Evolutionary conservation across 2,888 invertebrate species (phyloP).

Genomic region (Coremacera marginata): DNA sequence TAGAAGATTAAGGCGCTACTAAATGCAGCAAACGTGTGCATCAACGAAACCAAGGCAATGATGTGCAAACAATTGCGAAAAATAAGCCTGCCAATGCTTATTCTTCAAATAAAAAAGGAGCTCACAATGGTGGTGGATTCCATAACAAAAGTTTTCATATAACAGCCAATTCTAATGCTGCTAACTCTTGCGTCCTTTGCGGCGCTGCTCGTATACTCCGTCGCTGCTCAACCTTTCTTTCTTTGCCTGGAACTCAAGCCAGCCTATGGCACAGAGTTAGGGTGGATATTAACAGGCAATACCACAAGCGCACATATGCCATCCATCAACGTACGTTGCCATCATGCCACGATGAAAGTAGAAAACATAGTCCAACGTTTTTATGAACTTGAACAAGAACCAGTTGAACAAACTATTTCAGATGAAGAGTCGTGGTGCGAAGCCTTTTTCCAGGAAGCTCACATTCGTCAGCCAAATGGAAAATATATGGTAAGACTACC

Average conservation of each 20-base stretch:
- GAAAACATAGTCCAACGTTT: slow-evolving; percentile 17
- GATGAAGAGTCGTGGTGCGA: slow-evolving; percentile 41
- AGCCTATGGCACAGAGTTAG: neutral
- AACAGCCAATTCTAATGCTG: neutral
- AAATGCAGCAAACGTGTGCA: slow-evolving; percentile 11
- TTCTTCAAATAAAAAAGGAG: neutral
- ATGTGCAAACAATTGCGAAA: neutral
- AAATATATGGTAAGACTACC: slow-evolving; percentile 29
- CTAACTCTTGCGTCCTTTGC: slow-evolving; percentile 1
- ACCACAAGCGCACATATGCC: neutral
- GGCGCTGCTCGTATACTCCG: slow-evolving; percentile 24
- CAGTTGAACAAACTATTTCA: neutral
- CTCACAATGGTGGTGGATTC: neutral
- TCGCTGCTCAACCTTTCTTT: slow-evolving; percentile 16
- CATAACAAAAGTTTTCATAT: slow-evolving; percentile 2
- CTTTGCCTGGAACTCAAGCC: neutral
- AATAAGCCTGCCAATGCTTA: neutral
- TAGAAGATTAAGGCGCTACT: slow-evolving; percentile 3
- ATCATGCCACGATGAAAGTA: slow-evolving; percentile 7
- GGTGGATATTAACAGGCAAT: neutral
- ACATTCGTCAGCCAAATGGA: slow-evolving; percentile 28
- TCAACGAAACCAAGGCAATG: slow-evolving; percentile 3
- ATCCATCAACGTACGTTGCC: neutral
- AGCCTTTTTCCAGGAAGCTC: slow-evolving; percentile 26
- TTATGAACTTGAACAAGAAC: slow-evolving; percentile 11